Evolutionary conservation across 2,888 invertebrate genomes (phyloP), one percentile per base, ranked within the genome.

Genomic region (Dryobota labecula): DNA sequence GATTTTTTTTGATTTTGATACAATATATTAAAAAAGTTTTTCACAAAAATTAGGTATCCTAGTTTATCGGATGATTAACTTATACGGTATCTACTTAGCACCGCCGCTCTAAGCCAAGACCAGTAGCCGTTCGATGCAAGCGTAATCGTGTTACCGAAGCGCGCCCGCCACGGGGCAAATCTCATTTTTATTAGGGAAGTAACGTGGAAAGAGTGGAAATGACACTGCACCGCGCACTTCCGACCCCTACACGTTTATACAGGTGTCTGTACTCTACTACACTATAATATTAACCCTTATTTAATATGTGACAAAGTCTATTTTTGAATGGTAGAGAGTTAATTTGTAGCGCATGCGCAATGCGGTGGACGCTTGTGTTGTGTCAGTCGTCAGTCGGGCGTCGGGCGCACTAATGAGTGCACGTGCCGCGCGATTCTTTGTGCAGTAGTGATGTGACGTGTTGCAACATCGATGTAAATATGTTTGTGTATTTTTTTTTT

Each of bases 191-290:
- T 94, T 93, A 92, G 92, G 91, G 93, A 92, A 94, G 92, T 92
- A 91, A 92, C 91, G 94, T 94, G 93, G 93, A 92, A 92, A 90
- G 91, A 93, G 94, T 94, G 93, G 94, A 94, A 95, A 94, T 95
- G 95, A 95, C 95, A 94, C 92, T 95, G 95, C 95, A 95, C 92
- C 93, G 91, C 91, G 90, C 91, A 94, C 94, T 95, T 95, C 94
- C 95, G 93, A 94, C 92, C 93, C 90, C 92, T 87, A 89, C 90
- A 87, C 89, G 90, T 88, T 89, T 92, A 90, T 91, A 94, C 94
- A 95, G 95, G 95, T 94, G 95, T 94, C 94, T 90, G 90, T 88
- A 45, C n/a, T 27, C 24, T 5, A 8, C 33, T 3, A 15, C 77
- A 71, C 56, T 20, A 61, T 1, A 86, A 86, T 83, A 57, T 70